Base-by-base conservation (phyloP, 2,113 vertebrate genomes). In the Zapornia atra region DNA sequence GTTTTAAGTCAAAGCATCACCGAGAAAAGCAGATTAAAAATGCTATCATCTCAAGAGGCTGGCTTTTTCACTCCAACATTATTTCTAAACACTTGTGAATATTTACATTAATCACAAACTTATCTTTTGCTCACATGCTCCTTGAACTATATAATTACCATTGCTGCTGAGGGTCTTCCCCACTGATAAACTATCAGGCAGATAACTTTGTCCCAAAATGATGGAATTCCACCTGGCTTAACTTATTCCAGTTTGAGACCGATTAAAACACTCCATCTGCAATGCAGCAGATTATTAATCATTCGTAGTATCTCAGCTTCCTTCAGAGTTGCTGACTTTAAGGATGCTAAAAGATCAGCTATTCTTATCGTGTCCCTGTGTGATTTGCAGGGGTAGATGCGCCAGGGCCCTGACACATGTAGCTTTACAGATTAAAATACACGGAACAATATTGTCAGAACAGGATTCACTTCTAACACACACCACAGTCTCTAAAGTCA, bases 401-500 rank as follows among this genome's bases (percentile, higher is more conserved):
- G 91, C 34, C 63, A 82, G 19, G 34, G 38, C 38, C 60, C 46
- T 28, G 50, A 83, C 64, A 88, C 44, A 60, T 63, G 51, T 44
- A 90, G 76, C 61, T 82, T 96, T 66, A 72, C 44, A 84, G 84
- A 95, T 94, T 92, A 95, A 94, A 93, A 79, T 75, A 86, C 18
- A 3, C 19, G 56, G 10, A 48, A 48, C 25, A 59, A 17, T 65
- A 82, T 88, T 88, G 78, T 70, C 71, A 82, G 86, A 88, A 87
- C 25, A 95, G 48, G 46, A 89, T 54, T 95, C 83, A 66, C 76
- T 94, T 92, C n/a, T 71, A 93, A 82, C 40, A 79, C n/a, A 44
- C 34, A 16, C 90, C 63, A 81, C 11, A 68, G 88, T 65, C 77
- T 94, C 71, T 64, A 73, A 81, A 97, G 91, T 63, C 88, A 96